These are phyloP conservation scores for Petrosia ficiformis DNA, from an alignment of 37 sponge, comb jelly and placozoan species.

Conservation along the genomic window DNA sequence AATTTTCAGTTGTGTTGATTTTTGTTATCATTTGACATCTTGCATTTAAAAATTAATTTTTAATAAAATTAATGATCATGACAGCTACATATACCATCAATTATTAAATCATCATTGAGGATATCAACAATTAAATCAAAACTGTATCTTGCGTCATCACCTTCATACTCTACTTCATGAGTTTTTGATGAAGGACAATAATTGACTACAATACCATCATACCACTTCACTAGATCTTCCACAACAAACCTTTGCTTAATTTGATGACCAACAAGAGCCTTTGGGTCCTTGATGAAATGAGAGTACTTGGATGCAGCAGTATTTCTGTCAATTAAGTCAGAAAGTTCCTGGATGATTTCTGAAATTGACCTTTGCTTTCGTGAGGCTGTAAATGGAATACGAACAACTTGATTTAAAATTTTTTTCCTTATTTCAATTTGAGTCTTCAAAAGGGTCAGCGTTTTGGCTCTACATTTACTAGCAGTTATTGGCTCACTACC, in stretches of 20 bases:
- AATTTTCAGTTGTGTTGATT: too few relatives aligned
- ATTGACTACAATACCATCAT: slow-evolving; percentile 5
- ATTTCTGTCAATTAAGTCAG: neutral
- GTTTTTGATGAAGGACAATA: slow-evolving; percentile 19
- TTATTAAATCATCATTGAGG: slow-evolving; percentile 3
- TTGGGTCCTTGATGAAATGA: neutral
- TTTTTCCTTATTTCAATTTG: slow-evolving; percentile 5
- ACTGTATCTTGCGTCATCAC: slow-evolving; percentile 8
- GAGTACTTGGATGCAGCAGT: neutral
- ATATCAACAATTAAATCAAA: slow-evolving; percentile 25
- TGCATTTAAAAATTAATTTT: too few relatives aligned
- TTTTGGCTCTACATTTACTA: slow-evolving; percentile 21
- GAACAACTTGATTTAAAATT: neutral
- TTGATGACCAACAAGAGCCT: neutral
- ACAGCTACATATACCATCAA: slow-evolving; percentile 7
- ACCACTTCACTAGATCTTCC: slow-evolving; percentile 12
- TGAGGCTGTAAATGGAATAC: neutral
- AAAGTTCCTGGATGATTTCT: slow-evolving; percentile 14
- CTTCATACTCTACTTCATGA: slow-evolving; percentile 41
- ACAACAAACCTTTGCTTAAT: slow-evolving; percentile 17
- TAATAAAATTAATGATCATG: too few relatives aligned
- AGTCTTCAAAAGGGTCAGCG: slow-evolving; percentile 4
- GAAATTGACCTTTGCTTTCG: slow-evolving; percentile 19
- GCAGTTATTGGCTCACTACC: slow-evolving; percentile 27
- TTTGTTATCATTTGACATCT: too few relatives aligned